Evolutionary conservation across 2,113 vertebrate genomes (phyloP).

Genomic region (Atlantisia rogersi): DNA sequence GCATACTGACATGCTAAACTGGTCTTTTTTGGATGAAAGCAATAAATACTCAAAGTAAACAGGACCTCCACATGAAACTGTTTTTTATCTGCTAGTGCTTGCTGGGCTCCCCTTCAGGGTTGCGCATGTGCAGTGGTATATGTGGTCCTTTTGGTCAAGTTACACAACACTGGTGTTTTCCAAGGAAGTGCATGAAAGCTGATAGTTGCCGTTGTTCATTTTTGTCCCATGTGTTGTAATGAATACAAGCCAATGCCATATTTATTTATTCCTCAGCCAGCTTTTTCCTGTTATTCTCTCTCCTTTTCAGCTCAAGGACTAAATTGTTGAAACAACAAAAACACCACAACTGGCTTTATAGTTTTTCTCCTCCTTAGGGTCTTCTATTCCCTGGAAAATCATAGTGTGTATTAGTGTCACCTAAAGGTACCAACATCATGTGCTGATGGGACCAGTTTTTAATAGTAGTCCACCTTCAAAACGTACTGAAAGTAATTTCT

Average conservation of each 20-base stretch:
- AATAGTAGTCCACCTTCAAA: not conserved
- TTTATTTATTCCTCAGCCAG: slow-evolving; percentile 40
- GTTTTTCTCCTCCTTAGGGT: not conserved
- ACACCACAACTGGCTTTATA: not conserved
- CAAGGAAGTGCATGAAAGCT: slow-evolving; percentile 39
- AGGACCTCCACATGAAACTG: not conserved
- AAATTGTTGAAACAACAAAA: slow-evolving; percentile 9
- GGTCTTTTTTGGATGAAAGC: slow-evolving; percentile 24
- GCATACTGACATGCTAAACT: not conserved
- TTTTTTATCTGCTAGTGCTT: not conserved
- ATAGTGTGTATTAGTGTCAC: not conserved
- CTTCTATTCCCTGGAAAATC: not conserved
- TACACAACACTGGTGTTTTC: slow-evolving; percentile 39
- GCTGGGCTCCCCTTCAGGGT: not conserved
- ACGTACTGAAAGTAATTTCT: not conserved
- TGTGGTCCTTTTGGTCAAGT: slow-evolving; percentile 27
- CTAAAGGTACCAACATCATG: not conserved
- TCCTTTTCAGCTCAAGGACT: slow-evolving; percentile 2
- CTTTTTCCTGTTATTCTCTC: slow-evolving; percentile 15
- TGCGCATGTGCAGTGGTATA: not conserved
- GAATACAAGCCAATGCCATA: not conserved
- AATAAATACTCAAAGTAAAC: slow-evolving; percentile 21
- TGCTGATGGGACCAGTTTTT: slow-evolving; percentile 33
- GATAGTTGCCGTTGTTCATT: slow-evolving; percentile 25
- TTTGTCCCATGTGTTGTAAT: slow-evolving; percentile 37